Evolutionary conservation across 2,888 invertebrate genomes (phyloP), one percentile per base, ranked within the genome.

Genomic region (Hypomecis punctinalis): DNA sequence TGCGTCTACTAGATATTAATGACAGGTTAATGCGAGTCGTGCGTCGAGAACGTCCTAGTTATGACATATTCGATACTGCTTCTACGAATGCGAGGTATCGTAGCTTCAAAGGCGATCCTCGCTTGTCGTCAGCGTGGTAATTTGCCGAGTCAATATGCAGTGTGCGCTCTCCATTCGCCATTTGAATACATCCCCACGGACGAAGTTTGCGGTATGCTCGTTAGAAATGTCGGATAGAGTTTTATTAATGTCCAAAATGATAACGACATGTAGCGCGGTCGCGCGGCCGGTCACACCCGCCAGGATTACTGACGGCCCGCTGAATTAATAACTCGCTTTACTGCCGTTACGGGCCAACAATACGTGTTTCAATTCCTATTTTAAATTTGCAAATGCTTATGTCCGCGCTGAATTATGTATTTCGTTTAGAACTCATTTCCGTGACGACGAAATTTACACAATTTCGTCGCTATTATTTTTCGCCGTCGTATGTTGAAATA

Each of bases 221-320:
- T 83, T 84, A 83, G 77, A 83, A 82, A 77, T 75, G 72, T 74
- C 69, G 79, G 80, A 81, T 83, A 83, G 80, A 86, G 84, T 89
- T 88, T 88, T 89, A 88, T 85, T 86, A 86, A 88, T 88, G 84
- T 85, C 82, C 81, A 79, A 87, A 89, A 88, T 87, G 81, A 87
- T 88, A 88, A 88, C 83, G 86, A 87, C 84, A 82, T 86, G 83
- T 83, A 79, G 78, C 75, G 73, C 74, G 77, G 78, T 75, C 75
- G 74, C 72, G 69, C 72, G 54, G 45, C 47, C 54, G 65, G 67
- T 67, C 61, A 65, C 70, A 73, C 76, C 79, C 80, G 76, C 73
- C 79, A 73, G 80, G 82, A 87, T 86, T 86, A 87, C 82, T 79
- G 80, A 81, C 83, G 81, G 78, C 73, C 78, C 74, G 82, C 83